Evolutionary conservation across 2,797 vertebrate genomes (phyloP).

Genomic region (Poecile montanus): DNA sequence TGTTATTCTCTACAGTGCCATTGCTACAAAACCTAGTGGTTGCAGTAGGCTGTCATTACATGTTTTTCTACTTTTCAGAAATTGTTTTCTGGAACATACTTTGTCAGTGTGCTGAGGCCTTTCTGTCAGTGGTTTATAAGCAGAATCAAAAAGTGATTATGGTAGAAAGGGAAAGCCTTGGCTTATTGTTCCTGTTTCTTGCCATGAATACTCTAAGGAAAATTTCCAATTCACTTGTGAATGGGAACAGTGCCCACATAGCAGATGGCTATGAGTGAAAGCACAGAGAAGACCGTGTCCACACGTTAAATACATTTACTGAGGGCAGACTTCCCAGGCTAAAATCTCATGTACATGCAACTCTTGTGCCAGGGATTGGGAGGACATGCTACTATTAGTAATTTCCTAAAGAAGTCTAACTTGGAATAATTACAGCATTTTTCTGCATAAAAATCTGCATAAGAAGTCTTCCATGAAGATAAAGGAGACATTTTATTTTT

Average conservation of each 20-base stretch:
- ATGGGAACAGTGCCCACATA: conserved; percentile 42
- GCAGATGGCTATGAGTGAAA: conserved; percentile 52
- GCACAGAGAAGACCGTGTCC: conserved; percentile 25
- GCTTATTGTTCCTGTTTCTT: background rate
- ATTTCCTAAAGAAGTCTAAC: background rate
- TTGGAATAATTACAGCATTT: background rate
- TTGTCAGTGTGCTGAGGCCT: background rate
- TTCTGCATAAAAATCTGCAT: background rate
- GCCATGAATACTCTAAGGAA: conserved; percentile 16
- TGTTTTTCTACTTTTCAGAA: background rate
- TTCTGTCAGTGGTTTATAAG: background rate
- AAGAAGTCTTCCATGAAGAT: background rate
- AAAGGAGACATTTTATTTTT: background rate
- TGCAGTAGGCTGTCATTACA: background rate
- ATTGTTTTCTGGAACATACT: background rate
- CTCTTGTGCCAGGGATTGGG: background rate
- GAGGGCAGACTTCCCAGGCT: conserved; percentile 54
- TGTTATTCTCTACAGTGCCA: background rate
- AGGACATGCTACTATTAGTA: background rate
- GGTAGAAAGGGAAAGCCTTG: background rate
- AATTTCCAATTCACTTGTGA: conserved; percentile 48
- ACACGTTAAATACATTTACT: conserved; percentile 44
- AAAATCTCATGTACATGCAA: conserved; percentile 47
- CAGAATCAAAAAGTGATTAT: background rate
- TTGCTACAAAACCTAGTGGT: background rate